These are phyloP conservation scores for Puma concolor DNA, from an alignment of 2,113 vertebrate genomes.

Conservation along the genomic window DNA sequence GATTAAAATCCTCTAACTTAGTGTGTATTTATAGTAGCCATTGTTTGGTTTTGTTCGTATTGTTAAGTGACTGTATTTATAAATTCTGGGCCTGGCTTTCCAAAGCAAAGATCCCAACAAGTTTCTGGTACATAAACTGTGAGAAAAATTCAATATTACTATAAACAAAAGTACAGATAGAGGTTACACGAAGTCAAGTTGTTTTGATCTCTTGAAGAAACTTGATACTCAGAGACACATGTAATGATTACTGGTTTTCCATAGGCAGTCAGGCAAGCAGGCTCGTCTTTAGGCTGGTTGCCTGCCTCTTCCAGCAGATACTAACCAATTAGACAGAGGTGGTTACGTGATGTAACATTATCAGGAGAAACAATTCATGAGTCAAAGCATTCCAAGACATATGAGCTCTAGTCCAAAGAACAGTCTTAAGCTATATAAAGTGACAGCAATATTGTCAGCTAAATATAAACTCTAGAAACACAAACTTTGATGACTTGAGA, in stretches of 20 bases:
- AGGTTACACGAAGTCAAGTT: constrained; percentile 85
- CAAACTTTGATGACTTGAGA: constrained; percentile 86
- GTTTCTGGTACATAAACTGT: constrained; percentile 77
- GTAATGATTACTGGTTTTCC: constrained; percentile 90
- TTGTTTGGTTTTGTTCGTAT: constrained; percentile 78
- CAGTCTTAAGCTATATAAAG: constrained; percentile 94
- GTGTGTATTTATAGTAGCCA: constrained; percentile 78
- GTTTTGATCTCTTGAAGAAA: constrained; percentile 91
- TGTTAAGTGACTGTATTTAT: constrained; percentile 80
- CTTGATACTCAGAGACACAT: constrained; percentile 92
- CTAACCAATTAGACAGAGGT: constrained; percentile 93
- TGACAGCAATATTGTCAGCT: constrained; percentile 96
- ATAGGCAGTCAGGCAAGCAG: constrained; percentile 81
- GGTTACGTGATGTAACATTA: constrained; percentile 98
- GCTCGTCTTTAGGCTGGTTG: not conserved
- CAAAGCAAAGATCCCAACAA: constrained; percentile 74
- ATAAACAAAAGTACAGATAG: constrained; percentile 89
- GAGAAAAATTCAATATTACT: constrained; percentile 80
- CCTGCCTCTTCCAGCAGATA: constrained; percentile 86
- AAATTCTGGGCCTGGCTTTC: constrained; percentile 73
- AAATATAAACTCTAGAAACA: constrained; percentile 93
- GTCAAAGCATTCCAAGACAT: constrained; percentile 98
- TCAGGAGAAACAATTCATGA: constrained; percentile 98
- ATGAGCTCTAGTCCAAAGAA: constrained; percentile 93
- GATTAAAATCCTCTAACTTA: constrained; percentile 69